Percentiles rank a stretch among this genome's conserved stretches.
phyloP scores from a whole-genome alignment of 2,113 vertebrate species.

The Nothoprocta pentlandii region DNA sequence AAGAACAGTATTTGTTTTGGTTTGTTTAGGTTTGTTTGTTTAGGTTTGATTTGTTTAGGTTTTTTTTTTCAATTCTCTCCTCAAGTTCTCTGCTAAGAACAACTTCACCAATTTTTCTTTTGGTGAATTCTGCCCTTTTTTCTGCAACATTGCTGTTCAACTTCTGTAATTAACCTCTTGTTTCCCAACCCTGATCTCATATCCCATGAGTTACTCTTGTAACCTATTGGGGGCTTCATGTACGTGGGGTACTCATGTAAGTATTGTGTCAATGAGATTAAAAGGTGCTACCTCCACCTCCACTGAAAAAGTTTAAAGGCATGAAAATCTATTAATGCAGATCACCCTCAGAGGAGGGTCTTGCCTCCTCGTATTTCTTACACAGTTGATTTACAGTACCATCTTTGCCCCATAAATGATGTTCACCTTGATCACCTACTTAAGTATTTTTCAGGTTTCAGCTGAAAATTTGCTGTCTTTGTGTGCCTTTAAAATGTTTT shows the following conservation, averaged over 20 bases:
- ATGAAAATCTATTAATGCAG: background rate
- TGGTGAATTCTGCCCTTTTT: background rate
- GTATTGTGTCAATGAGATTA: background rate
- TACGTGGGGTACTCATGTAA: background rate
- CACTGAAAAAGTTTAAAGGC: background rate
- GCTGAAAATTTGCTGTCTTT: background rate
- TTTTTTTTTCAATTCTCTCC: too few species aligned
- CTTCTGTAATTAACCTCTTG: background rate
- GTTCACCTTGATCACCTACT: background rate
- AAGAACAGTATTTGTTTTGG: background rate
- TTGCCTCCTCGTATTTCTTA: background rate
- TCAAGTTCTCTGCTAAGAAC: too few species aligned
- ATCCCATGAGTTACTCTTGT: background rate
- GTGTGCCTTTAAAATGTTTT: background rate
- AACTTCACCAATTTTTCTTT: background rate
- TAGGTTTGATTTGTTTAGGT: too few species aligned
- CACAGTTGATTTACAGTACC: background rate
- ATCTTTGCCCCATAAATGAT: background rate
- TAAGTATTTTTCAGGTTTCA: background rate
- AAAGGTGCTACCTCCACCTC: background rate
- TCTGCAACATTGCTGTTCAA: background rate
- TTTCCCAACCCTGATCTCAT: background rate
- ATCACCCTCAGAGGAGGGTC: background rate
- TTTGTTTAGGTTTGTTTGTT: too few species aligned
- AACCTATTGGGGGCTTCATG: too few species aligned